phyloP scores from a whole-genome alignment of 2,797 vertebrate species.

The Lepilemur ruficaudatus region DNA sequence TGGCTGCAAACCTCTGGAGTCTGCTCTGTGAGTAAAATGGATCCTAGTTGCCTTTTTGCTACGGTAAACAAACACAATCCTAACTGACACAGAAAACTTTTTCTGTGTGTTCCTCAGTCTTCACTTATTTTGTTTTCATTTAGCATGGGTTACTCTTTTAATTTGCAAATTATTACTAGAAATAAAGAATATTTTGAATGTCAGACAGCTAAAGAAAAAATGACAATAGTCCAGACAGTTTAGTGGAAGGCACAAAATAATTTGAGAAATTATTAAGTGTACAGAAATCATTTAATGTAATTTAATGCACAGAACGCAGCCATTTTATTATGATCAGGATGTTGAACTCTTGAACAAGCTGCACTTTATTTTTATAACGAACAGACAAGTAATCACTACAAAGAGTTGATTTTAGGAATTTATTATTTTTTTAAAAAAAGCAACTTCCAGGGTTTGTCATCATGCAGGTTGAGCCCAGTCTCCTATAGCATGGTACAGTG shows the following conservation, averaged over 20 bases:
- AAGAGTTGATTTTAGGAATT: constrained; percentile 62
- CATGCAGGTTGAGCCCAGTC: constrained; percentile 56
- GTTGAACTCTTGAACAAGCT: not conserved
- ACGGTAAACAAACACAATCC: not conserved
- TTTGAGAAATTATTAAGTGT: constrained; percentile 20
- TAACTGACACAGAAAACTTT: not conserved
- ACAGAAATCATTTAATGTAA: not conserved
- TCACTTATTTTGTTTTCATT: constrained; percentile 4
- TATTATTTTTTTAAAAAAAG: constrained; percentile 68
- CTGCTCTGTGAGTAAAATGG: not conserved
- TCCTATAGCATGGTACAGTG: constrained; percentile 40
- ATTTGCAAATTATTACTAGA: not conserved
- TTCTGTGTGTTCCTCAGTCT: not conserved
- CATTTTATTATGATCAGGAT: not conserved
- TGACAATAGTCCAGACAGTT: not conserved
- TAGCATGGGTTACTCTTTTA: not conserved
- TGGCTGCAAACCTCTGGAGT: not conserved
- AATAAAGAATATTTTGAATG: constrained; percentile 1
- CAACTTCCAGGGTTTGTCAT: constrained; percentile 72
- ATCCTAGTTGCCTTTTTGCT: not conserved
- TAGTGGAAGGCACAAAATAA: not conserved
- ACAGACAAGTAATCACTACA: constrained; percentile 40
- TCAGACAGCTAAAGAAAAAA: constrained; percentile 7
- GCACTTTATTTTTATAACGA: constrained; percentile 30
- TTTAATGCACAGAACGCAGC: not conserved